Evolutionary conservation across 2,888 invertebrate species (phyloP), one percentile per base, ranked within the genome.

Genomic region (Nephrotoma guestfalica): DNA sequence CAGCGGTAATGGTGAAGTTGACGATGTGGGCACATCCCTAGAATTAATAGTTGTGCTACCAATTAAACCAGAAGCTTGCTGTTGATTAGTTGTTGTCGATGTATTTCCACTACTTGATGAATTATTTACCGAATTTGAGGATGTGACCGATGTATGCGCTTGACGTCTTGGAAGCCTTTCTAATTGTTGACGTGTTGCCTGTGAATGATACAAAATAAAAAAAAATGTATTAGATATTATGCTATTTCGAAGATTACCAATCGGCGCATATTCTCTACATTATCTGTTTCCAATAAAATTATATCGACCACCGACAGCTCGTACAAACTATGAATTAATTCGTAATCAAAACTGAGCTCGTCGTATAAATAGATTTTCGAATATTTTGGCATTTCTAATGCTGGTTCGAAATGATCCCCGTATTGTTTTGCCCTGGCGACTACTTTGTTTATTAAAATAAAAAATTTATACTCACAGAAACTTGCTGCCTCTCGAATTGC

Each of bases 401-500:
- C 9, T 71, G 30, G 30, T 11, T 71, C 71, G 51, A 71, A 71
- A 71, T 71, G 71, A 30, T 71, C 13, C 71, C 30, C 30, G 71
- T 71, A 71, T 71, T 71, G 71, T 71, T 71, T 71, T 71, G 71
- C 71, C 71, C 71, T 71, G 30, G 71, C 71, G 71, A 71, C 71
- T 71, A 71, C 71, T 71, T 30, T 71, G 71, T 71, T 30, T 0
- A 71, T 71, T 71, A 71, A 30, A 30, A 71, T 30, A 9, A 9
- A 7, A 71, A 71, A 30, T 71, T 18, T 86, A 83, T 88, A 90
- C 91, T 89, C 88, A 94, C 94, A 90, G 93, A 94, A 89, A 96
- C 97, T 93, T 97, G 96, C 92, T 98, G 96, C 89, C 97, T 93
- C 92, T 97, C 97, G 88, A 97, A 93, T 92, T 98, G 98, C 90